Conservation (phyloP, 2,797 vertebrate genomes). For the Rachycentron canadum region DNA sequence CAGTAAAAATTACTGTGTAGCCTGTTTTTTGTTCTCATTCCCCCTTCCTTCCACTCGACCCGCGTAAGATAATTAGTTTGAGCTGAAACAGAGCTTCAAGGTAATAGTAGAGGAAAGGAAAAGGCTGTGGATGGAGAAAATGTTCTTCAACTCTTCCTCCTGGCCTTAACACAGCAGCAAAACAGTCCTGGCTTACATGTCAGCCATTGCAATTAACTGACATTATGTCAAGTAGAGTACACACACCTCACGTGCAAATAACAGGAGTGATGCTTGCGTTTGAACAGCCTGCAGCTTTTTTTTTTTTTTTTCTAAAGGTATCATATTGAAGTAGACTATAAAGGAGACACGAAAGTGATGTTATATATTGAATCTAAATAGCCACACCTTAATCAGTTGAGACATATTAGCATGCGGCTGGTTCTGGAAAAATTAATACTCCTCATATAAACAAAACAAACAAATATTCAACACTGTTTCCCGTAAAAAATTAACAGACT, state of each 20-base stretch:
- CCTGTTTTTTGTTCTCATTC: conserved; percentile 39
- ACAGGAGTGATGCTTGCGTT: conserved; percentile 45
- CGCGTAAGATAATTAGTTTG: conserved; percentile 75
- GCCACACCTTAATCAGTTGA: background rate
- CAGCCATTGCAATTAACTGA: conserved; percentile 71
- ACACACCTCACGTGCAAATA: conserved; percentile 54
- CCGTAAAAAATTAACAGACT: background rate
- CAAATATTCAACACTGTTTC: background rate
- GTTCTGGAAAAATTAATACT: background rate
- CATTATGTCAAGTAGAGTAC: conserved; percentile 74
- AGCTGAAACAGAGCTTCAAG: conserved; percentile 73
- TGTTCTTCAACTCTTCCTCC: conserved; percentile 66
- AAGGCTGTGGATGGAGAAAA: conserved; percentile 60
- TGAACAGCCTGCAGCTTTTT: conserved; percentile 29
- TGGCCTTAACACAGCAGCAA: conserved; percentile 57
- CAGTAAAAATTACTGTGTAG: conserved; percentile 68
- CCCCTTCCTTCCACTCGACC: conserved; percentile 42
- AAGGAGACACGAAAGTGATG: background rate
- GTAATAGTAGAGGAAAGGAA: conserved; percentile 61
- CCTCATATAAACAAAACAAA: background rate
- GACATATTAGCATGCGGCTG: background rate
- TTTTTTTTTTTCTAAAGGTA: conserved; percentile 2
- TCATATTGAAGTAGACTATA: conserved; percentile 8
- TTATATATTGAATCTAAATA: background rate
- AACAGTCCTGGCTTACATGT: conserved; percentile 63